These are phyloP conservation scores for Mastacembelus armatus DNA, from an alignment of 2,797 vertebrate species.

Conservation along the genomic window DNA sequence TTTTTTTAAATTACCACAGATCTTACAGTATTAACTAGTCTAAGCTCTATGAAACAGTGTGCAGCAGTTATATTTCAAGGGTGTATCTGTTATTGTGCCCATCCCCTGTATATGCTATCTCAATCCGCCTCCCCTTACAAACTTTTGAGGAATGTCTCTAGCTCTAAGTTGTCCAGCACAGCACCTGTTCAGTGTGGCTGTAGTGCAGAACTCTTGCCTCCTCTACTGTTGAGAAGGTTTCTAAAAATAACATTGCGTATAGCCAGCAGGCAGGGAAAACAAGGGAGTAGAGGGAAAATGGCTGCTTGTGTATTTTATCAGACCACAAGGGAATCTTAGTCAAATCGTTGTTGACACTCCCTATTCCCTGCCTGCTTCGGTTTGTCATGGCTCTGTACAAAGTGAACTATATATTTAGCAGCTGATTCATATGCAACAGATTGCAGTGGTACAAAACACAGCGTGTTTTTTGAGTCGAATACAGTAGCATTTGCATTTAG, in stretches of 20 bases:
- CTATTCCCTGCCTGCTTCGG: slow-evolving; percentile 53
- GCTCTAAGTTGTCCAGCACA: slow-evolving; percentile 37
- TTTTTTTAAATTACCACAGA: neutral
- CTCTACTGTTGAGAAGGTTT: slow-evolving; percentile 60
- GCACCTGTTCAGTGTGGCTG: slow-evolving; percentile 74
- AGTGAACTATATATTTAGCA: slow-evolving; percentile 68
- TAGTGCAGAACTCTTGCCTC: slow-evolving; percentile 63
- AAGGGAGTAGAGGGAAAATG: slow-evolving; percentile 71
- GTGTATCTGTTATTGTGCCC: slow-evolving; percentile 6
- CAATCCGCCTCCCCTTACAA: slow-evolving; percentile 8
- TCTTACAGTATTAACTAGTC: neutral
- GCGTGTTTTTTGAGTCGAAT: slow-evolving; percentile 30
- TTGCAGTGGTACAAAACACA: slow-evolving; percentile 43
- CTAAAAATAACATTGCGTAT: slow-evolving; percentile 81
- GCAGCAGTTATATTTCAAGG: neutral
- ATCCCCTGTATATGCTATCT: neutral
- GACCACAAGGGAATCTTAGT: slow-evolving; percentile 66
- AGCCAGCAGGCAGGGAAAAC: slow-evolving; percentile 70
- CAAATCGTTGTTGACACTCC: slow-evolving; percentile 63
- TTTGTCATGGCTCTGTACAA: slow-evolving; percentile 67
- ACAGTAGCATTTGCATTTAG: slow-evolving; percentile 31
- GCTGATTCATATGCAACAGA: slow-evolving; percentile 72
- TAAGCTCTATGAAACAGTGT: neutral
- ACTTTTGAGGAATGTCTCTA: slow-evolving; percentile 37
- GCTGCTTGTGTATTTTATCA: slow-evolving; percentile 70